Percentiles rank a stretch among this genome's conserved stretches.
phyloP scores from a whole-genome alignment of 2,113 vertebrate genomes.

The Leptodactylus fuscus region DNA sequence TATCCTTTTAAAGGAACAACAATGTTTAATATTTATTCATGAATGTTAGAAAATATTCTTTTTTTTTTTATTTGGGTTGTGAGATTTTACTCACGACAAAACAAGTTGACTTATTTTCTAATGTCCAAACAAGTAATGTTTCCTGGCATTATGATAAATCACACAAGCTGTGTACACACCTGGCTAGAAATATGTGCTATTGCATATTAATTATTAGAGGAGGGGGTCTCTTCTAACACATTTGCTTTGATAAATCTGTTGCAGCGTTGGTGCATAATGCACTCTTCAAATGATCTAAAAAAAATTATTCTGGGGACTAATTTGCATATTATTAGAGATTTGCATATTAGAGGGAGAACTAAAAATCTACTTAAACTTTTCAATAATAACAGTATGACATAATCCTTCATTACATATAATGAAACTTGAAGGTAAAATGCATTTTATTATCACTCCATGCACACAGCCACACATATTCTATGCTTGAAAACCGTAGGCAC shows the following conservation, averaged over 20 bases:
- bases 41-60: neutral
- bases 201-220: neutral
- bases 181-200: conserved; percentile 11
- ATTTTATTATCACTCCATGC: too few relatives aligned
- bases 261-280: neutral
- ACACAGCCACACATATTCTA: too few relatives aligned
- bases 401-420: neutral
- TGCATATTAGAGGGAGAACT: neutral
- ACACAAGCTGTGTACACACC: conserved; percentile 29
- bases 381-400: neutral
- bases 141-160: neutral
- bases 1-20: neutral
- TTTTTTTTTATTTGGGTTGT: neutral
- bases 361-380: neutral
- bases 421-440: too few relatives aligned
- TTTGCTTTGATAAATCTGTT: neutral
- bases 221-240: neutral
- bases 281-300: neutral
- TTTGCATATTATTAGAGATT: neutral
- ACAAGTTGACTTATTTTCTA: neutral
- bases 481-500: neutral
- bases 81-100: neutral
- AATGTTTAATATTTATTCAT: neutral
- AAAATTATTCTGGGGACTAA: neutral
- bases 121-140: neutral